phyloP scores from a whole-genome alignment of 2,113 vertebrate genomes.

The Cathartes aura region DNA sequence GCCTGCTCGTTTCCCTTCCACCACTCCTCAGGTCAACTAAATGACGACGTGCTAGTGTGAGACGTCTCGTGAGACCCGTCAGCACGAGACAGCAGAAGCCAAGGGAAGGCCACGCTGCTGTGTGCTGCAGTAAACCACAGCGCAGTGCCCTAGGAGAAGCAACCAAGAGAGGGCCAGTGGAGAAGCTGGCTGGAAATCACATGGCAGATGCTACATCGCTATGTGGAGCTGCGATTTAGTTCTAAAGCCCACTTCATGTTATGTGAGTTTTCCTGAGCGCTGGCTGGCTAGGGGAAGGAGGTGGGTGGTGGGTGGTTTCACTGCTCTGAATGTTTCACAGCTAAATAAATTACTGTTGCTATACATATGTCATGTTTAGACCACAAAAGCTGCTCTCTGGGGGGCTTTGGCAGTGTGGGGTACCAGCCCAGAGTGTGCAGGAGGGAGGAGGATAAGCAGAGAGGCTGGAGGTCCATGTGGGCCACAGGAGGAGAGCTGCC shows the following conservation, averaged over 20 bases:
- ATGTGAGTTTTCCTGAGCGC: background rate
- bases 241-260: background rate
- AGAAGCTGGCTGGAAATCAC: background rate
- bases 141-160: background rate
- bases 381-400: background rate
- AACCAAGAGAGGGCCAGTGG: background rate
- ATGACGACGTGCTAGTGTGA: accelerated
- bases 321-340: background rate
- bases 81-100: background rate
- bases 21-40: background rate
- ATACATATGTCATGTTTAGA: accelerated
- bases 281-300: background rate
- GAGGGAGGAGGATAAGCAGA: background rate
- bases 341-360: background rate
- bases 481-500: background rate
- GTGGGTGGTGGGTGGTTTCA: background rate
- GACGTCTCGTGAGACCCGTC: background rate
- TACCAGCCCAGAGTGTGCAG: background rate
- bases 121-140: background rate
- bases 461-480: background rate
- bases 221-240: accelerated
- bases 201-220: background rate
- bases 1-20: background rate
- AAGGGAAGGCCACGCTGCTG: accelerated
- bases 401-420: too few species aligned